These are phyloP conservation scores for Aotus griseimembra DNA, from an alignment of 2,797 vertebrate species.

Conservation along the genomic window DNA sequence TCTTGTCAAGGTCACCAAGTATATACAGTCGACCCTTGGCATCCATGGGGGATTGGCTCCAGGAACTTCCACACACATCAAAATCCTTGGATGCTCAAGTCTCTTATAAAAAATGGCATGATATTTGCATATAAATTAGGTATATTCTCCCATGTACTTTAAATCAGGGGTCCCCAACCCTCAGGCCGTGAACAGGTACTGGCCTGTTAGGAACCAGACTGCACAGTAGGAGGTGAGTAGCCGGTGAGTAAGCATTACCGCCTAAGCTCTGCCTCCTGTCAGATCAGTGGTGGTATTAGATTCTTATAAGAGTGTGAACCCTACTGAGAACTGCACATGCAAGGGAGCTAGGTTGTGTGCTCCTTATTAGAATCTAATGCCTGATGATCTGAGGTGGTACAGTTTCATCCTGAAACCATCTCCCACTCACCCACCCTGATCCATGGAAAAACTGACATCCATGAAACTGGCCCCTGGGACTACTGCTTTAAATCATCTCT, in stretches of 20 bases:
- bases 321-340: not conserved
- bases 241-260: not conserved
- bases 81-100: not conserved
- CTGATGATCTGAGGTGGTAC: not conserved
- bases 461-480: not conserved
- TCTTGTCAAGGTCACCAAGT: not conserved
- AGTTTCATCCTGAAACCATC: not conserved
- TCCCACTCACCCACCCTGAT: not conserved
- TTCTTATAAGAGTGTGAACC: not conserved
- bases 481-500: not conserved
- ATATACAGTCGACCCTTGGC: not conserved
- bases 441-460: no score
- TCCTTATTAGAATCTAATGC: not conserved
- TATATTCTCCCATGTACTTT: not conserved
- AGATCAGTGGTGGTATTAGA: not conserved
- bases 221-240: not conserved
- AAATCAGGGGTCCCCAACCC: not conserved
- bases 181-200: not conserved
- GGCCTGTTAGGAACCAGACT: not conserved
- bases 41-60: not conserved
- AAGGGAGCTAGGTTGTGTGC: not conserved
- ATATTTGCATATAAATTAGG: not conserved
- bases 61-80: not conserved
- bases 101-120: not conserved
- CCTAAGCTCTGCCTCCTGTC: not conserved